Conservation (phyloP, 2,888 invertebrate genomes). For the Folsomia manolachei region DNA sequence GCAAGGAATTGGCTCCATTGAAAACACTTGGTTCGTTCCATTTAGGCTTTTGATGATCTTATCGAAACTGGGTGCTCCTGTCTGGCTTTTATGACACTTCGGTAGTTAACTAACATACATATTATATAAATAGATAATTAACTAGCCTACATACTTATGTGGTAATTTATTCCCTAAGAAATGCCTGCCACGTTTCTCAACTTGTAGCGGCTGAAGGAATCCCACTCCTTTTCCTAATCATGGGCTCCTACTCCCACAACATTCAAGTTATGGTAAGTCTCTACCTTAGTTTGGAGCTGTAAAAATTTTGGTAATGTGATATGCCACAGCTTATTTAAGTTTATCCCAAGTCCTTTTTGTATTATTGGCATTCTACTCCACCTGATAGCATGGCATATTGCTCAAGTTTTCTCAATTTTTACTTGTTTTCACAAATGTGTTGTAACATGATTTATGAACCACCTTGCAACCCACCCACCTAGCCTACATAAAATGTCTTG, state of each 20-base stretch:
- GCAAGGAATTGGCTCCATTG: neutral
- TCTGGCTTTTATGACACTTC: slow-evolving; percentile 26
- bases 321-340: too few species aligned
- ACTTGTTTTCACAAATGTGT: neutral
- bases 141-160: slow-evolving; percentile 41
- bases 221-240: slow-evolving; percentile 28
- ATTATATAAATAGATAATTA: too few species aligned
- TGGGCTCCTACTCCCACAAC: slow-evolving; percentile 25
- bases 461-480: neutral
- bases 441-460: slow-evolving; percentile 2
- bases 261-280: slow-evolving; percentile 29
- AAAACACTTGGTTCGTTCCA: neutral
- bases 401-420: neutral
- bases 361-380: neutral
- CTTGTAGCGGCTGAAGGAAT: slow-evolving; percentile 37
- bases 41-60: slow-evolving; percentile 31
- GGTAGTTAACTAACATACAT: too few species aligned
- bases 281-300: too few species aligned
- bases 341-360: neutral
- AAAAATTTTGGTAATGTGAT: too few species aligned
- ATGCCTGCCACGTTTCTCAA: slow-evolving; percentile 35
- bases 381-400: neutral
- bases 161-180: too few species aligned
- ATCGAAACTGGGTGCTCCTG: slow-evolving; percentile 41
- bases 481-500: too few species aligned